Evolutionary conservation across 2,113 vertebrate genomes (phyloP), one percentile per base, ranked within the genome.

Genomic region (Nymphicus hollandicus): DNA sequence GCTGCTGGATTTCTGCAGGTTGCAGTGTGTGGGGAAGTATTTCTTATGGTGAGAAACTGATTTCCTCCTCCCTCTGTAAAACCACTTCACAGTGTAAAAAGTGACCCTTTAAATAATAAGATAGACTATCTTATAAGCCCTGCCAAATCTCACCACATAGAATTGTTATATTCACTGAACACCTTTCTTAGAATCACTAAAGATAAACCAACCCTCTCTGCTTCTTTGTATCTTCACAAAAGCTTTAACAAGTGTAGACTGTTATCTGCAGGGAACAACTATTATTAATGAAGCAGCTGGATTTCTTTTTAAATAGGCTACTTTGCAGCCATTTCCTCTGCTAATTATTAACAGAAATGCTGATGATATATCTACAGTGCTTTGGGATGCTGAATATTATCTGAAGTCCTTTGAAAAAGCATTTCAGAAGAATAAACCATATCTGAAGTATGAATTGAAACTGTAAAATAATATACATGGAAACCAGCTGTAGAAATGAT

Each of bases 331-430:
- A 95, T 91, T 95, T 95, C 41, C 73, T 94, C 41, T 95, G 69
- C 52, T 94, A 94, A 94, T 96, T 97, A 95, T 94, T 76, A 97
- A 86, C 15, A 97, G 77, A 92, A 94, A 89, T 84, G 86, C 89
- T 95, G 76, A 85, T 78, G 90, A 93, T 93, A 13, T 46, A 93
- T 91, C 87, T 95, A 41, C 53, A 88, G 68, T 79, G 71, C 72
- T 93, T 95, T 96, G 72, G 89, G 88, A 93, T 35, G 22, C 28
- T 86, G 63, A 92, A 58, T 88, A 71, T 79, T 90, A 93, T 91
- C 79, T 90, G 65, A 88, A 78, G 70, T 39, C 50, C 47, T 95
- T 85, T 86, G 18, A n/a, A 66, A 92, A 88, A 73, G 11, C 82
- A 93, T 93, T 94, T 94, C 80, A 93, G 96, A 93, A 85, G 70